Base-by-base conservation (phyloP, 2,888 invertebrate species). In the Boloria selene region DNA sequence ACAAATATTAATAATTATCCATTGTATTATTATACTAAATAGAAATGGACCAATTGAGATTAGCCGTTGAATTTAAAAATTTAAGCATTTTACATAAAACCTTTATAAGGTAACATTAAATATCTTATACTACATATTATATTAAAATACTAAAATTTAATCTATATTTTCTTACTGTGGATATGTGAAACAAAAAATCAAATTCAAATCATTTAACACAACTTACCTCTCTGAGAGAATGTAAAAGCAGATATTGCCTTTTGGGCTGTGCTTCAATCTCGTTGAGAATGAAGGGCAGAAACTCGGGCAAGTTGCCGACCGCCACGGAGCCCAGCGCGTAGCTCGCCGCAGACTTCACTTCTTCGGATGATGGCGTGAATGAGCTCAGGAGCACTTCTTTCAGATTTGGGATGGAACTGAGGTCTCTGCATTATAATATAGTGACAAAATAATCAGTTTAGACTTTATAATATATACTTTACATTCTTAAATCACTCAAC, bases 301-400 rank as follows among this genome's bases (percentile, higher is more conserved):
- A 99, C 78, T 96, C 95, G 13, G 96, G 95, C 73, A 99, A 92
- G 88, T 99, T 99, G 54, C 99, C 99, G 65, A 99, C 98, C 6
- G 98, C 97, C 26, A 99, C 96, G 63, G 98, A 98, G 17, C 99
- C 99, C 55, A 99, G 93, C 0, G 99, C 97, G 87, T 99, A 98
- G 73, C 99, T 98, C 14, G 99, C 99, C 0, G 99, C 99, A 0
- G 98, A 97, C 87, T 99, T 99, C 3, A 99, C 97, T 87, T 99
- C 99, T 86, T 99, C 99, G 0, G 98, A 98, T 13, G 95, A 94
- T 4, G 97, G 97, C 0, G 96, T 95, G 87, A 99, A 99, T 17
- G 98, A 97, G 71, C 95, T 95, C 68, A 99, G 93, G 60, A 97
- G 95, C 13, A 96, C 95, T 79, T 95, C 95, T 73, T 97, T 96